Percentiles rank a stretch among this genome's conserved stretches.
Conservation (phyloP, 2,888 invertebrate species). For the Melieria crassipennis region DNA sequence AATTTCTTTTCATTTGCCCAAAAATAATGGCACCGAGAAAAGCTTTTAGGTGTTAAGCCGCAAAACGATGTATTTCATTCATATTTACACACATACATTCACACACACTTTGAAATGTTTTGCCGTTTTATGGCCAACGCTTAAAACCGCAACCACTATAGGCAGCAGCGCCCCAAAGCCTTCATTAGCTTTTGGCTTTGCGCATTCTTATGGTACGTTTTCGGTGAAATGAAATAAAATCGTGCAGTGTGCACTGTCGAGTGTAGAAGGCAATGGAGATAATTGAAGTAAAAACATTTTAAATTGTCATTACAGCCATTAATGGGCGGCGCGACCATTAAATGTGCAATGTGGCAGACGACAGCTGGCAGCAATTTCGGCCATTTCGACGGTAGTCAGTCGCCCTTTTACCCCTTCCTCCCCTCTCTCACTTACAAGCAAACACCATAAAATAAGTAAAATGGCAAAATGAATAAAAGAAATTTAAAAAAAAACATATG, state of each 20-base stretch:
- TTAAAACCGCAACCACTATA: too few relatives aligned
- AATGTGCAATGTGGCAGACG: background rate
- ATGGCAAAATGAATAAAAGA: too few relatives aligned
- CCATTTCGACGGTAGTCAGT: background rate
- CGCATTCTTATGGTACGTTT: too few relatives aligned
- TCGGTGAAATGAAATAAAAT: background rate
- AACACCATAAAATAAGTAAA: background rate
- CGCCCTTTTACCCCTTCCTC: background rate
- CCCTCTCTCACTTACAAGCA: background rate
- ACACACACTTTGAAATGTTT: background rate
- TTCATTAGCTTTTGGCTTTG: too few relatives aligned
- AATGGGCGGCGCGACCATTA: background rate
- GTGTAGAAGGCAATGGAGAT: background rate
- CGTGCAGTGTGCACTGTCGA: background rate
- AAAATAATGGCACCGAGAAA: too few relatives aligned
- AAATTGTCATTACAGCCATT: slow-evolving; percentile 4
- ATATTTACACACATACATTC: background rate
- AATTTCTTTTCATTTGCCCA: too few relatives aligned
- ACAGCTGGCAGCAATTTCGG: background rate
- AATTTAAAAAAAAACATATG: background rate
- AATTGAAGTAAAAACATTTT: slow-evolving; percentile 3
- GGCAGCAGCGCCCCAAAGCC: too few relatives aligned
- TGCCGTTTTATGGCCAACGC: too few relatives aligned
- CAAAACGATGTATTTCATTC: background rate
- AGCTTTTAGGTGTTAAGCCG: too few relatives aligned